A percentile compares a stretch with the other conserved stretches of the same genome.
Evolutionary conservation across 2,797 vertebrate species (phyloP).

Genomic region (Acrossocheilus wenchowensis): DNA sequence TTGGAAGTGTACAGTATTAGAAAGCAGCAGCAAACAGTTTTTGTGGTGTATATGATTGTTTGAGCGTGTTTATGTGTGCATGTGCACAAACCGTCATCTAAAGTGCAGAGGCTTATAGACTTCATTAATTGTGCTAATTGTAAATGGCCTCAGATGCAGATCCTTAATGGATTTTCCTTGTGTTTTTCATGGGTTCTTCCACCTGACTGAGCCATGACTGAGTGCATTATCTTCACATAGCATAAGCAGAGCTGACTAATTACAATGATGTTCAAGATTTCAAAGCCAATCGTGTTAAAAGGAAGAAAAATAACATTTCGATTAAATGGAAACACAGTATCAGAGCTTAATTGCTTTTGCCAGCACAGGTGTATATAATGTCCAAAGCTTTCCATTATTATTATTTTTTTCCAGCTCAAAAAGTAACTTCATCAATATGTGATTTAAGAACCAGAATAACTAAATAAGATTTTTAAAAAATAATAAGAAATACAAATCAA

Average conservation of each 20-base stretch:
- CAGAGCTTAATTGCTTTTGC: constrained; percentile 1
- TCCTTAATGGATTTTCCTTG: constrained; percentile 38
- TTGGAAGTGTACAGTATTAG: neutral
- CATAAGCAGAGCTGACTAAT: constrained; percentile 7
- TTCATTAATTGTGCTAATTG: constrained; percentile 33
- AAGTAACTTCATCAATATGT: neutral
- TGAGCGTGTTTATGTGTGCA: neutral
- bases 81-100: neutral
- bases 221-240: constrained; percentile 22
- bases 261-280: neutral
- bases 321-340: neutral
- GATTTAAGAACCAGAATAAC: neutral
- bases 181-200: constrained; percentile 17
- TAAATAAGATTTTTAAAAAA: neutral
- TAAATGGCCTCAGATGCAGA: constrained; percentile 11
- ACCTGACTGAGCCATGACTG: constrained; percentile 27
- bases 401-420: neutral
- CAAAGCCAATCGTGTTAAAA: neutral
- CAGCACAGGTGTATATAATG: neutral
- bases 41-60: neutral
- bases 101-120: constrained; percentile 10
- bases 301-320: neutral
- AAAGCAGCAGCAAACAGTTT: neutral
- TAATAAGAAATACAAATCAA: neutral
- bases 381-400: neutral